Evolutionary conservation across 2,113 vertebrate genomes (phyloP).

Genomic region (Cyphomyrus discorhynchus): DNA sequence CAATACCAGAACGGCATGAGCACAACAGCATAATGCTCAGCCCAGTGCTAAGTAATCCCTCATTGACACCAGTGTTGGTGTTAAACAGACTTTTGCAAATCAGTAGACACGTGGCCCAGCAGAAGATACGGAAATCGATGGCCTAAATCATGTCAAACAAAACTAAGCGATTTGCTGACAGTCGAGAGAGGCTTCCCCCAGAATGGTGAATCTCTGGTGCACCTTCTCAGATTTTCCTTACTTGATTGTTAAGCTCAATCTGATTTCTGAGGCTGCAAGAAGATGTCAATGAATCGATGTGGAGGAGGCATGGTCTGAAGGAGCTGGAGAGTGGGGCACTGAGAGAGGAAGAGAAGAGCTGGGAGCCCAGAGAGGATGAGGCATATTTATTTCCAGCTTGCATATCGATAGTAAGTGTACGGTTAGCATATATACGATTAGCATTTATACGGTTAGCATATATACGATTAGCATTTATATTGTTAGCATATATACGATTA

Average conservation of each 20-base stretch:
- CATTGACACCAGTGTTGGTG: background rate
- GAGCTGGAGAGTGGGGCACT: background rate
- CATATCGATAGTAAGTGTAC: too few species aligned
- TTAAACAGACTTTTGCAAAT: background rate
- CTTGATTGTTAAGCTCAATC: background rate
- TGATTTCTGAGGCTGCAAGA: background rate
- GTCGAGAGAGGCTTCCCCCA: background rate
- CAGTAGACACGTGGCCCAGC: background rate
- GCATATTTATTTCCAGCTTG: background rate
- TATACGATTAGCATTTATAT: background rate
- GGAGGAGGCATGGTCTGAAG: background rate
- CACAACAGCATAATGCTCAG: background rate
- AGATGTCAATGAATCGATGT: background rate
- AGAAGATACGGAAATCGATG: background rate
- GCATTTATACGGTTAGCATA: too few species aligned
- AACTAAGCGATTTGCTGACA: background rate
- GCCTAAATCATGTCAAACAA: constrained; percentile 3
- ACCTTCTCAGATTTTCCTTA: background rate
- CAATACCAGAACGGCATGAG: background rate
- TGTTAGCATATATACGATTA: background rate
- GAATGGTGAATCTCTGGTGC: background rate
- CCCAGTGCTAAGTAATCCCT: background rate
- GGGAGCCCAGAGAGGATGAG: background rate
- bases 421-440: too few species aligned
- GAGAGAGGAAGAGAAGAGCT: background rate